Base-by-base conservation (phyloP, 1,140 invertebrate genomes). In the Drosophila orosa region DNA sequence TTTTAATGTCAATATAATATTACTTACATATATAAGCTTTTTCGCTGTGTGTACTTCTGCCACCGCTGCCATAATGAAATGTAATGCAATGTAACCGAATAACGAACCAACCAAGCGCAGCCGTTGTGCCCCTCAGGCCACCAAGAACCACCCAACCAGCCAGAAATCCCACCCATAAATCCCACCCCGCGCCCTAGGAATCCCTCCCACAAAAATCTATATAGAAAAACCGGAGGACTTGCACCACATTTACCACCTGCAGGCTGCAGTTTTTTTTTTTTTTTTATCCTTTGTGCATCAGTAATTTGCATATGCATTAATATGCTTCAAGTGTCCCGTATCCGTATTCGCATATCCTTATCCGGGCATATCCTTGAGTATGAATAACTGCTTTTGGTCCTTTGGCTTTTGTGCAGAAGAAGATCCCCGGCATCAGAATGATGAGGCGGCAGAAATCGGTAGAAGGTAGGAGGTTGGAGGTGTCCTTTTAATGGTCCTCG, bases 41-140 rank as follows among this genome's bases (percentile, higher is more conserved):
- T 37, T 39, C 15, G 15, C 33, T 19, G 31, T 19, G 40, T 31
- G 35, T 52, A 19, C 15, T 45, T 52, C 35, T 44, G 6, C 39
- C 42, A 56, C 22, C 31, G 56, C 35, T 71, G 56, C 55, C 78
- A 79, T 78, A 86, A 86, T 86, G 71, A 86, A 86, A 87, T 89
- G 84, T 69, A 69, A 69, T 87, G 84, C 65, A 42, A 69, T 69
- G 66, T 87, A 87, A 87, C 84, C 83, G 76, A 80, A 89, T 87
- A 89, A 87, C 76, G 84, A 87, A 83, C 79, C 84, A 89, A 87
- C 83, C 84, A 87, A 87, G 72, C 79, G 59, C 65, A 73, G 61
- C 48, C 56, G 62, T 40, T 57, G 22, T 35, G 8, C 13, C 12
- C 68, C 19, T 13, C 39, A 9, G 19, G 48, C 24, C 37, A 9